Evolutionary conservation across 2,113 vertebrate species (phyloP), one percentile per base, ranked within the genome.

Genomic region (Heterotilapia buettikoferi): DNA sequence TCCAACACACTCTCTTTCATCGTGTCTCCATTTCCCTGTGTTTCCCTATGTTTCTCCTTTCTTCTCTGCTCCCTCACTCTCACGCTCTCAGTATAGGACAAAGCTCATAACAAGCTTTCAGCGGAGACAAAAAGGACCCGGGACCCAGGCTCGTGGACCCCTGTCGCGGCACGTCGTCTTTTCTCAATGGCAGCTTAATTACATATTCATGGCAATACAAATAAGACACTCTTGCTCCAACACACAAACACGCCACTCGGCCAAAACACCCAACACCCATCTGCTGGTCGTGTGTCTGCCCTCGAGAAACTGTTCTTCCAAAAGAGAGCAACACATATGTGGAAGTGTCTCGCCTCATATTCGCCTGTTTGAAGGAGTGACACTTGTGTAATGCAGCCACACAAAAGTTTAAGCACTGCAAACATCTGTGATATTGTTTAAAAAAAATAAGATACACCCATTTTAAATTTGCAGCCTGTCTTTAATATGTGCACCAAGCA

Each of bases 201-300:
- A 95, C 92, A 94, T 92, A 95, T 95, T 96, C 94, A 96, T 94
- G 93, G 86, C 83, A 85, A 93, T 92, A 93, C 92, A 93, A 94
- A 92, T 94, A 92, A 92, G 88, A 86, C 80, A 78, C 87, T 79
- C 83, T 87, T 78, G 76, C 91, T 80, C 87, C 53, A 36, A 86
- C 88, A 89, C 90, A 92, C 92, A 93, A 93, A 92, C 89, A 90
- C n/a, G 19, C 45, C 87, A 19, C 83, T 86, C 52, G 80, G 89
- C 90, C 90, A 93, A 92, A 88, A 89, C 85, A 89, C 63, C 80
- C 83, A 86, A 90, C 83, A 59, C 84, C 94, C 95, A 95, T 95
- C 95, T 94, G 95, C 90, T 68, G 80, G 88, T 88, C 87, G 88
- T 90, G 94, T 90, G 89, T 94, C 83, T 84, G 80, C 86, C 90